phyloP scores from a whole-genome alignment of 2,113 vertebrate species.

The Leuciscus idus region DNA sequence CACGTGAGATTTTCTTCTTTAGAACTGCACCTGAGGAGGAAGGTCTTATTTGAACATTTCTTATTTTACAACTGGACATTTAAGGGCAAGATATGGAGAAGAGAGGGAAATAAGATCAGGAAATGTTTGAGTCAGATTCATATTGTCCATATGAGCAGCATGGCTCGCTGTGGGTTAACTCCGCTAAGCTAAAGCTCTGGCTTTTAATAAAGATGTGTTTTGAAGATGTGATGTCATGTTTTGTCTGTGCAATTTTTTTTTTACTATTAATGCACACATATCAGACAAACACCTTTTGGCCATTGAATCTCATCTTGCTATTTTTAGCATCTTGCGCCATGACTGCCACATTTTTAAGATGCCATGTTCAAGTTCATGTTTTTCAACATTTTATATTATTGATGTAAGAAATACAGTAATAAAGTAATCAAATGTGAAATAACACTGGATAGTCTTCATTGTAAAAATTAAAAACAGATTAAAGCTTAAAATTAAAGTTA shows the following conservation, averaged over 20 bases:
- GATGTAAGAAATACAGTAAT: no score
- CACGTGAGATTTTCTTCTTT: conserved; percentile 1
- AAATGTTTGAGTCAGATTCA: not conserved
- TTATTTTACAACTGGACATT: not conserved
- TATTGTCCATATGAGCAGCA: not conserved
- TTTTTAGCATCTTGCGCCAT: no score
- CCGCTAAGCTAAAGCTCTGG: not conserved
- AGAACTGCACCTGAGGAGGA: not conserved
- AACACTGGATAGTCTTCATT: no score
- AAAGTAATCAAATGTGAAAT: no score
- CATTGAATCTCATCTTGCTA: no score
- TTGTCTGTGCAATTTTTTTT: no score
- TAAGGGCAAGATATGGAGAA: not conserved
- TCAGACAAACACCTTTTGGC: no score
- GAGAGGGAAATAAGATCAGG: not conserved
- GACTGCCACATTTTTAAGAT: no score
- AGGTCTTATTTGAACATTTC: conserved; percentile 5
- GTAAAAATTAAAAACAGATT: no score
- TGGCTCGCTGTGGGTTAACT: not conserved
- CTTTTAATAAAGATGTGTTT: not conserved
- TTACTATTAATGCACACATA: no score
- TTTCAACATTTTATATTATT: not conserved
- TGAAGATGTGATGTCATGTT: no score
- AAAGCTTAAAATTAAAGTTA: no score
- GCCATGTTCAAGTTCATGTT: not conserved